phyloP scores from a whole-genome alignment of 2,888 invertebrate species.

The Pimpla rufipes region DNA sequence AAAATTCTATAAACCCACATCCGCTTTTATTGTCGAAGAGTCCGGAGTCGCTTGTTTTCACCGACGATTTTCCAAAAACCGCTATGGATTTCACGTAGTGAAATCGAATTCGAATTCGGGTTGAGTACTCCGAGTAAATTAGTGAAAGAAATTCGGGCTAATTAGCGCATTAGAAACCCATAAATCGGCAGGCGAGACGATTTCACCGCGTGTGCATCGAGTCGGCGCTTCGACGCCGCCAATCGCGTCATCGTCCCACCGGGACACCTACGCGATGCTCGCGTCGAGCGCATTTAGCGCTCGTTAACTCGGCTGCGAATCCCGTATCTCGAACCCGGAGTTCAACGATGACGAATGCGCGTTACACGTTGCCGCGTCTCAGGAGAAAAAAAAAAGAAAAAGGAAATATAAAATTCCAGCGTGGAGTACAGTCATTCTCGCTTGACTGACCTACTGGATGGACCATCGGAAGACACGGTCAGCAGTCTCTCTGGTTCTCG shows the following conservation, averaged over 20 bases:
- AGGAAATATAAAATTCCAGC: slow-evolving; percentile 9
- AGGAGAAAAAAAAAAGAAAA: too few species aligned
- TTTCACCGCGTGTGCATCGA: background rate
- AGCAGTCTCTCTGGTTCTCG: slow-evolving; percentile 20
- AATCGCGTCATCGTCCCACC: slow-evolving; percentile 55
- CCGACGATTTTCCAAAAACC: too few species aligned
- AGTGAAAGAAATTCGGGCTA: too few species aligned
- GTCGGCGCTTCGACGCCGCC: slow-evolving; percentile 31
- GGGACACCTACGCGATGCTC: slow-evolving; percentile 39
- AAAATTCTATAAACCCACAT: too few species aligned
- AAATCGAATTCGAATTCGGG: too few species aligned
- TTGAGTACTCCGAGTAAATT: too few species aligned
- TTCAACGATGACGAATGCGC: slow-evolving; percentile 49
- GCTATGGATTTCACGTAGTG: too few species aligned
- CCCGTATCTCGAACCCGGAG: background rate
- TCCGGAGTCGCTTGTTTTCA: too few species aligned
- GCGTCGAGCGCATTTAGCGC: background rate
- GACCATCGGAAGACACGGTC: slow-evolving; percentile 26
- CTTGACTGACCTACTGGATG: slow-evolving; percentile 46
- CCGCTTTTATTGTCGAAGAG: too few species aligned
- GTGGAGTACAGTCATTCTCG: slow-evolving; percentile 21
- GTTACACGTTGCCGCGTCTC: background rate
- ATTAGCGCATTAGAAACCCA: background rate
- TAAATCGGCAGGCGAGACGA: background rate
- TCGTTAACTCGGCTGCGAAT: slow-evolving; percentile 18